These are phyloP conservation scores for Pygocentrus nattereri DNA, from an alignment of 2,797 vertebrate species.

Conservation along the genomic window DNA sequence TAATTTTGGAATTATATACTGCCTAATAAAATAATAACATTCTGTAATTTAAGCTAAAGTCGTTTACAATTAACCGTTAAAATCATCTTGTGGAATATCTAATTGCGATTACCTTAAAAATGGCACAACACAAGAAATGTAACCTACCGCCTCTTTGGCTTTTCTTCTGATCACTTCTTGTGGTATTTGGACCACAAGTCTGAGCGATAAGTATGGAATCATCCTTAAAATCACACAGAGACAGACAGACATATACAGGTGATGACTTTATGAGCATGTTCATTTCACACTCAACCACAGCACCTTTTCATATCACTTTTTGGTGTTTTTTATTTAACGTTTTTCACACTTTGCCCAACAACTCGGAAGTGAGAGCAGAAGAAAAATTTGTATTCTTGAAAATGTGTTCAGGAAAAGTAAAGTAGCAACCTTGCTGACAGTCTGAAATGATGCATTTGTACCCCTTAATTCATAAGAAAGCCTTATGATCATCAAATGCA, in stretches of 20 bases:
- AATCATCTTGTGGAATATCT: too few species aligned
- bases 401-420: not conserved
- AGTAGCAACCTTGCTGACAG: too few species aligned
- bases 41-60: too few species aligned
- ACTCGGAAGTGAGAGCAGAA: not conserved
- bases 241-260: not conserved
- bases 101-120: not conserved
- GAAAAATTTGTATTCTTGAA: not conserved
- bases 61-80: not conserved
- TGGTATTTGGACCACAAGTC: not conserved
- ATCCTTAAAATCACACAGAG: slow-evolving; percentile 43
- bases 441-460: too few species aligned
- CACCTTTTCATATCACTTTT: not conserved
- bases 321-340: not conserved
- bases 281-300: not conserved
- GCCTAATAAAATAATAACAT: too few species aligned
- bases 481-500: too few species aligned
- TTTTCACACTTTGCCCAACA: not conserved
- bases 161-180: slow-evolving; percentile 18
- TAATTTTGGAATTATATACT: too few species aligned
- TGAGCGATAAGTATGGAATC: slow-evolving; percentile 24
- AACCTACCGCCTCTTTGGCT: slow-evolving; percentile 44
- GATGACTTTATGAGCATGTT: not conserved
- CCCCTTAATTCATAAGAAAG: too few species aligned
- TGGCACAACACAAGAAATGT: not conserved